Percentiles rank a stretch among this genome's conserved stretches.
phyloP scores from a whole-genome alignment of 2,888 invertebrate genomes.

The Lacanobia wlatinum region DNA sequence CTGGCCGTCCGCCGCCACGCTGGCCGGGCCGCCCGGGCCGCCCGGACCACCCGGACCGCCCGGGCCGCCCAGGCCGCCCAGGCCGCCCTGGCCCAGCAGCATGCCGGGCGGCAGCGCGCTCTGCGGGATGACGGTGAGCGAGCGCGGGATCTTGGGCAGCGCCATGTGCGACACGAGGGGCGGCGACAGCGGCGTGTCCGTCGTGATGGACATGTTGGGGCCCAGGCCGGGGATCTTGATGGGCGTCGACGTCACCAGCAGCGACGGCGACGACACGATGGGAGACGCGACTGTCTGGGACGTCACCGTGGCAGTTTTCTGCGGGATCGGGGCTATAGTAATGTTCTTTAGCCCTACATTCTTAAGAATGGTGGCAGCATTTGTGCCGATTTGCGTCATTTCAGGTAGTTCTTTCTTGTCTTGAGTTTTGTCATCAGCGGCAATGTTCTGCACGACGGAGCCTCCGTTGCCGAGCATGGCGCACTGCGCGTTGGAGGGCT shows the following conservation, averaged over 20 bases:
- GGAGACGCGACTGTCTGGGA: conserved; percentile 76
- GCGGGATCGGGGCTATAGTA: conserved; percentile 86
- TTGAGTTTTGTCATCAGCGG: conserved; percentile 71
- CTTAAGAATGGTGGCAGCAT: conserved; percentile 86
- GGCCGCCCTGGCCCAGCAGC: conserved; percentile 36
- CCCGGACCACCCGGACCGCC: conserved; percentile 36
- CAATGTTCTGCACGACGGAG: conserved; percentile 78
- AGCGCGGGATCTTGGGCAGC: conserved; percentile 95
- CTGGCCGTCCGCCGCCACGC: conserved; percentile 60
- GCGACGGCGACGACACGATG: conserved; percentile 75
- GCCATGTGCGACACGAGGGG: conserved; percentile 82
- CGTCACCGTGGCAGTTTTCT: conserved; percentile 84
- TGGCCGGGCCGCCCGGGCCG: conserved; percentile 33
- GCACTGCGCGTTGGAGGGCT: conserved; percentile 72
- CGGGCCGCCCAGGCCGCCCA: conserved; percentile 15
- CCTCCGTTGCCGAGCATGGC: conserved; percentile 85
- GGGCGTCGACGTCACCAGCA: conserved; percentile 78
- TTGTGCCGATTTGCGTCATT: conserved; percentile 75
- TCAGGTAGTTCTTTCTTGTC: conserved; percentile 76
- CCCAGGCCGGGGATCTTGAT: conserved; percentile 82
- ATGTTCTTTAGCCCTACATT: conserved; percentile 88
- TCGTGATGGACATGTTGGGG: conserved; percentile 80
- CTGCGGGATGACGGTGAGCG: conserved; percentile 95
- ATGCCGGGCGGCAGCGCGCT: conserved; percentile 68
- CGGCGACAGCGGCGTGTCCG: conserved; percentile 74